Evolutionary conservation across 2,113 vertebrate species (phyloP).

Genomic region (Pyrgilauda ruficollis): DNA sequence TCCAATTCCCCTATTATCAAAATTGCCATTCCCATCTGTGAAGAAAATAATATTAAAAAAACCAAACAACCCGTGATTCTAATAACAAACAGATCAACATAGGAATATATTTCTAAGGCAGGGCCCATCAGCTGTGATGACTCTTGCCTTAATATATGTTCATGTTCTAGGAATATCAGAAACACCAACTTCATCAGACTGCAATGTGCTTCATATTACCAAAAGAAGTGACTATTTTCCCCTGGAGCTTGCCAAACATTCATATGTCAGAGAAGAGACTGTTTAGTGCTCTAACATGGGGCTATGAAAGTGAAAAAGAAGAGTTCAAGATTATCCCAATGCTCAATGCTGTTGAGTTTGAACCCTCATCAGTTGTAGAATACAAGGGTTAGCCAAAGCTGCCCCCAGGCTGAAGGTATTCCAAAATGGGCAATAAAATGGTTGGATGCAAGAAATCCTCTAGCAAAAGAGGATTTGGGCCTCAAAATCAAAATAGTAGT

Average conservation of each 20-base stretch:
- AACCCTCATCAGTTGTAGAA: background rate
- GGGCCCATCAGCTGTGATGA: background rate
- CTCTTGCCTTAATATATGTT: background rate
- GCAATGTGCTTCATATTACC: background rate
- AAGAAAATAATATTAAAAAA: background rate
- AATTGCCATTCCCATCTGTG: background rate
- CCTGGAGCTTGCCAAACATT: background rate
- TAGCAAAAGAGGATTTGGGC: background rate
- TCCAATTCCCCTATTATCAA: background rate
- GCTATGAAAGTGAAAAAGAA: background rate
- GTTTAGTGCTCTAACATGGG: background rate
- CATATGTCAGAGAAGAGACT: background rate
- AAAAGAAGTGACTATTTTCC: background rate
- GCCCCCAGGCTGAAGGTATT: background rate
- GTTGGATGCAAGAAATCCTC: background rate
- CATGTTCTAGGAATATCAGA: background rate
- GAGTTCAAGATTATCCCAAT: background rate
- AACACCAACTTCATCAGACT: background rate
- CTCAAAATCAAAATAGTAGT: background rate
- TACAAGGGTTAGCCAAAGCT: background rate
- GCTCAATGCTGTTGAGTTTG: background rate
- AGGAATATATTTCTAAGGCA: background rate
- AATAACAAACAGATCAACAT: background rate
- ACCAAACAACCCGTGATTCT: background rate
- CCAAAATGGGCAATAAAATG: background rate